Base-by-base conservation (phyloP, 2,888 invertebrate species). In the Cartodere bifasciata region DNA sequence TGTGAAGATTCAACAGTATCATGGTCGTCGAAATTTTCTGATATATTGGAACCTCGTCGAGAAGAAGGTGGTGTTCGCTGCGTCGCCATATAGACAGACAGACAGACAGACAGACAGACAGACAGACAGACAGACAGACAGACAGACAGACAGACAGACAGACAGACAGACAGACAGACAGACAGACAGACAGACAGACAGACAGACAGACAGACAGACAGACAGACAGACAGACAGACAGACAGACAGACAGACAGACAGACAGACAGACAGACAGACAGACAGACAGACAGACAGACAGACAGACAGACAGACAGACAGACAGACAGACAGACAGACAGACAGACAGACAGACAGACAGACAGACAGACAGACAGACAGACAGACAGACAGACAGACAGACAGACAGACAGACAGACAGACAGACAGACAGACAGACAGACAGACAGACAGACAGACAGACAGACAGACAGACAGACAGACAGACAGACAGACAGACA, bases 21-120 rank as follows among this genome's bases (percentile, higher is more conserved):
- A n/a, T n/a, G n/a, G n/a, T n/a, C n/a, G n/a, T n/a, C n/a, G n/a
- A n/a, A n/a, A n/a, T n/a, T n/a, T n/a, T n/a, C n/a, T n/a, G n/a
- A n/a, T n/a, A n/a, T n/a, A n/a, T n/a, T n/a, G n/a, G n/a, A n/a
- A n/a, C n/a, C n/a, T n/a, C n/a, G n/a, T n/a, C n/a, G n/a, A n/a
- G n/a, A n/a, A n/a, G n/a, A n/a, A n/a, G n/a, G n/a, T n/a, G n/a
- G n/a, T n/a, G n/a, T n/a, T n/a, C n/a, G n/a, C n/a, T n/a, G n/a
- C n/a, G n/a, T n/a, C n/a, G n/a, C n/a, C n/a, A n/a, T n/a, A n/a
- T n/a, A n/a, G n/a, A 9, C 23, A 23, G 23, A 23, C 23, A 23
- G 23, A 23, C 23, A 23, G 23, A 23, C 23, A 23, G 23, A 23
- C 23, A 23, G 23, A 23, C 23, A 23, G 23, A 23, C 23, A 23